Percentiles rank a stretch among this genome's conserved stretches.
These are phyloP conservation scores for Gallinago media DNA, from an alignment of 2,113 vertebrate species.

Conservation along the genomic window DNA sequence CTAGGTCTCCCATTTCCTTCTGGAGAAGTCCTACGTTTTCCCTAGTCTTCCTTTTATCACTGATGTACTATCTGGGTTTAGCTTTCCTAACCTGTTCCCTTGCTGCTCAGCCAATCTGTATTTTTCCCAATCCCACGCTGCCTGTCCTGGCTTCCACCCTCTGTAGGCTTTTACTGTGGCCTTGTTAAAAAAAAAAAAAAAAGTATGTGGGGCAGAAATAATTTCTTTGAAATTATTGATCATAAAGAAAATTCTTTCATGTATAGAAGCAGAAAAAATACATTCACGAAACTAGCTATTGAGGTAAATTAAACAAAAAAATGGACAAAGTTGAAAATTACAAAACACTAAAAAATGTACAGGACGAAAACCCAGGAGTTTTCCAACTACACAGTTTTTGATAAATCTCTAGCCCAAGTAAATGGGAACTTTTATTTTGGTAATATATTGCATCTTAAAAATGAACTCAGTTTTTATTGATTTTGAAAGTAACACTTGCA, in stretches of 20 bases:
- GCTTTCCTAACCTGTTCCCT: background rate
- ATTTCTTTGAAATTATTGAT: background rate
- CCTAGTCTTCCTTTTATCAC: background rate
- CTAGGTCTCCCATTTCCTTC: background rate
- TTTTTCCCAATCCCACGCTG: background rate
- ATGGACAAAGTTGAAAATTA: background rate
- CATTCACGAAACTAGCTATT: background rate
- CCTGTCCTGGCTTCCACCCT: background rate
- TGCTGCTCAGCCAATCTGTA: background rate
- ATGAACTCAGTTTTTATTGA: slow-evolving; percentile 82
- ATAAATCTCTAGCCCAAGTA: slow-evolving; percentile 65
- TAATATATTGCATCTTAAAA: slow-evolving; percentile 81
- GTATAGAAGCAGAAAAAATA: background rate
- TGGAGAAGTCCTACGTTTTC: background rate
- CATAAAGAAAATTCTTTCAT: background rate
- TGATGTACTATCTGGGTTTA: background rate
- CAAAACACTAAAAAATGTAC: background rate
- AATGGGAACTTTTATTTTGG: slow-evolving; percentile 76
- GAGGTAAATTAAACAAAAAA: slow-evolving; percentile 27
- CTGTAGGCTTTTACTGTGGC: background rate
- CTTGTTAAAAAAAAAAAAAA: background rate
- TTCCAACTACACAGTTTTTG: slow-evolving; percentile 47
- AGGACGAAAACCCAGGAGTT: background rate
- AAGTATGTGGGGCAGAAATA: background rate
- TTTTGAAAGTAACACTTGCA: slow-evolving; percentile 82